These are phyloP conservation scores for Isichthys henryi DNA, from an alignment of 2,113 vertebrate species.

Conservation along the genomic window DNA sequence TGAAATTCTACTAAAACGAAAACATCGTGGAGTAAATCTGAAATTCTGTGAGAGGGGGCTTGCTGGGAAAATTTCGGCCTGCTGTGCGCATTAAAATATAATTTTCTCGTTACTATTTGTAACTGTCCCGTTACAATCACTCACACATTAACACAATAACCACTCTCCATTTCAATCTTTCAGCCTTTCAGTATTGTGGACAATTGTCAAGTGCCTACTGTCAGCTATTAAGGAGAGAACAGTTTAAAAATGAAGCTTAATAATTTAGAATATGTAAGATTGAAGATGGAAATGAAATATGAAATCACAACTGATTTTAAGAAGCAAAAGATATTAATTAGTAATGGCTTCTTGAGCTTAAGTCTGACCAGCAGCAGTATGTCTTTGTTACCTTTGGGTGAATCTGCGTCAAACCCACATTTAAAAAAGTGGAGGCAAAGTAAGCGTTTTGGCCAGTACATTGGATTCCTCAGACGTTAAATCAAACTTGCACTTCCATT, in stretches of 20 bases:
- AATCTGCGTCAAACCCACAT: conserved; percentile 16
- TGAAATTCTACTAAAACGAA: not conserved
- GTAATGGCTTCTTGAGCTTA: not conserved
- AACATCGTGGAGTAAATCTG: not conserved
- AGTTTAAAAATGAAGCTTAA: not conserved
- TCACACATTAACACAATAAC: not conserved
- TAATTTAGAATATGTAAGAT: not conserved
- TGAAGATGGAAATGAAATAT: not conserved
- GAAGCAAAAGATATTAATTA: not conserved
- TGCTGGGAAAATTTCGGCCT: not conserved
- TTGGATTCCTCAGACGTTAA: conserved; percentile 9
- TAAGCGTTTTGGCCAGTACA: conserved; percentile 12
- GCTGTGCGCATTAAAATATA: not conserved
- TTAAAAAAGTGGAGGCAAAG: conserved; percentile 11
- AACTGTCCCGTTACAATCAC: not conserved
- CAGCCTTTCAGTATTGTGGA: not conserved
- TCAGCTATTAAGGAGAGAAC: not conserved
- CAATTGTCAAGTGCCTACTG: not conserved
- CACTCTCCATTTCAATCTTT: not conserved
- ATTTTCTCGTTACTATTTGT: not conserved
- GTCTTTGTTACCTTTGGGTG: not conserved
- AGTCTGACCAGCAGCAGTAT: not conserved
- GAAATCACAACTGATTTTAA: not conserved
- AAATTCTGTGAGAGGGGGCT: not conserved
- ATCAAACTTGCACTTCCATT: not conserved